These are phyloP conservation scores for Etheostoma spectabile DNA, from an alignment of 2,113 vertebrate genomes.

Conservation along the genomic window DNA sequence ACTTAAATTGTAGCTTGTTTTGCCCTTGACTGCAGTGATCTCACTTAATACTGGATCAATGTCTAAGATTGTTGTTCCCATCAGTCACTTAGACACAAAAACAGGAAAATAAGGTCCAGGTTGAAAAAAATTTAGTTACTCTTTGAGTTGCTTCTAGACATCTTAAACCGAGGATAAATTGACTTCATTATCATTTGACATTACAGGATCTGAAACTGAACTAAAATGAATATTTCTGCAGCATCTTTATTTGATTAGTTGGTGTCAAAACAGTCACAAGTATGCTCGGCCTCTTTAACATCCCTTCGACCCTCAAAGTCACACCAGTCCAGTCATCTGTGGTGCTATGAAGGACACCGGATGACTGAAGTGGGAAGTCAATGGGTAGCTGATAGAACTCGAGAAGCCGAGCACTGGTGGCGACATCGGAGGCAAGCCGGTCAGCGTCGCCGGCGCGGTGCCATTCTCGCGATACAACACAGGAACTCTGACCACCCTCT, in stretches of 20 bases:
- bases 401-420: conserved; percentile 85
- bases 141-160: not conserved
- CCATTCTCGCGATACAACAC: conserved; percentile 89
- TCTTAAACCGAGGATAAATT: not conserved
- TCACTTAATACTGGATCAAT: too few relatives aligned
- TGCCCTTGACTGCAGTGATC: too few relatives aligned
- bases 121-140: too few relatives aligned
- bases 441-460: conserved; percentile 70
- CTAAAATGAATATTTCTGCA: conserved; percentile 22
- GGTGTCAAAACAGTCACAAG: conserved; percentile 13
- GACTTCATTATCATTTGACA: too few relatives aligned
- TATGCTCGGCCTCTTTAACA: not conserved
- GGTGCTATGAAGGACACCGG: conserved; percentile 87
- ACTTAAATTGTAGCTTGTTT: too few relatives aligned
- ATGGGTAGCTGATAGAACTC: conserved; percentile 84
- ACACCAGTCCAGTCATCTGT: conserved; percentile 91
- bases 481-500: conserved; percentile 90
- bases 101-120: too few relatives aligned
- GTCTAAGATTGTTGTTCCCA: too few relatives aligned
- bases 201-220: not conserved
- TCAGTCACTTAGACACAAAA: too few relatives aligned
- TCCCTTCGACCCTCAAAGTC: conserved; percentile 55
- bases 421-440: conserved; percentile 80
- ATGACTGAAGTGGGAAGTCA: conserved; percentile 84
- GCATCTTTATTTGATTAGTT: conserved; percentile 30